Conservation (phyloP, 2,797 vertebrate species). For the Poeciliopsis paucimaculata region DNA sequence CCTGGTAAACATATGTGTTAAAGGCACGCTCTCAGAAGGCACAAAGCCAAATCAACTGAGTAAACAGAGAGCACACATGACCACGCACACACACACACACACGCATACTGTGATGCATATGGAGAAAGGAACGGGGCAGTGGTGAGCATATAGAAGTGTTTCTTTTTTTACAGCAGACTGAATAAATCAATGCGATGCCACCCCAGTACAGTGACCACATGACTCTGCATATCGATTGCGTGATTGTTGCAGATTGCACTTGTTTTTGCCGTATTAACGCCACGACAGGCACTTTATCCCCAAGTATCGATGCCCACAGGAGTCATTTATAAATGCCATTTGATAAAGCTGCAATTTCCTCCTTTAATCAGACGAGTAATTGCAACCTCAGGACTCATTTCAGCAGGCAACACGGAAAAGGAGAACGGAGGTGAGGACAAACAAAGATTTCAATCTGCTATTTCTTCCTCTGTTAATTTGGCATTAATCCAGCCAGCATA, state of each 20-base stretch:
- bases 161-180: constrained; percentile 12
- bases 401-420: not conserved
- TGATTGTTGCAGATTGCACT: constrained; percentile 13
- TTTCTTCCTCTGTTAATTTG: constrained; percentile 28
- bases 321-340: constrained; percentile 50
- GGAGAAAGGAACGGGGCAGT: constrained; percentile 3
- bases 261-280: constrained; percentile 41
- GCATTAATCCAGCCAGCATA: constrained; percentile 23
- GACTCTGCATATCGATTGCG: constrained; percentile 34
- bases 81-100: not conserved
- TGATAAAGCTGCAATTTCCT: constrained; percentile 65
- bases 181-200: constrained; percentile 21
- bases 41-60: constrained; percentile 37
- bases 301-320: constrained; percentile 44
- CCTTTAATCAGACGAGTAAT: constrained; percentile 69
- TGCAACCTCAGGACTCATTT: constrained; percentile 41
- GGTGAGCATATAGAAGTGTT: not conserved
- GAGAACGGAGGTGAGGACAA: not conserved
- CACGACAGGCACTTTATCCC: constrained; percentile 42
- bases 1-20: constrained; percentile 23
- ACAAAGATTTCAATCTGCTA: constrained; percentile 6
- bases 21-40: constrained; percentile 16
- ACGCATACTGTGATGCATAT: constrained; percentile 24
- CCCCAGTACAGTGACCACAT: constrained; percentile 1
- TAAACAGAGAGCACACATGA: constrained; percentile 30